These are phyloP conservation scores for Globodera ellingtonae DNA, from an alignment of 1,140 invertebrate species.

Conservation along the genomic window DNA sequence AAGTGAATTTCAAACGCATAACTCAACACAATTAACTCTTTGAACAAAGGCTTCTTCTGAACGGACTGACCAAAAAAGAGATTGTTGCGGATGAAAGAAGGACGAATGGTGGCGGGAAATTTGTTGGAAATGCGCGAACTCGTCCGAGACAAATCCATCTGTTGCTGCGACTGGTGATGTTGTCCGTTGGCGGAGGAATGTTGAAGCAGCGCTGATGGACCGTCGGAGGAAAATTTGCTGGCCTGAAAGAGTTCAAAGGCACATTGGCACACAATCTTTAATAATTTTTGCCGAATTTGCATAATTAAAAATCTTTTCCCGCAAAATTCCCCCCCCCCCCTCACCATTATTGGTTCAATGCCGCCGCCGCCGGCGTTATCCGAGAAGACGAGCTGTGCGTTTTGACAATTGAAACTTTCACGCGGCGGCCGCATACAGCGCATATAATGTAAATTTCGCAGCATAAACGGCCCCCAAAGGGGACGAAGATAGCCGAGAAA, in stretches of 20 bases:
- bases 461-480: conserved; percentile 17
- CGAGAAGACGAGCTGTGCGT: neutral
- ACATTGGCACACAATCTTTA: too few species aligned
- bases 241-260: neutral
- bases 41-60: neutral
- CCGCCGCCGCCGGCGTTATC: neutral
- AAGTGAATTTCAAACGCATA: too few species aligned
- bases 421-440: neutral
- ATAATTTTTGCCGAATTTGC: too few species aligned
- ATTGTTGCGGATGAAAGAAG: conserved; percentile 13
- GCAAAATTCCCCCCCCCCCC: too few species aligned
- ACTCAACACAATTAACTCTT: neutral
- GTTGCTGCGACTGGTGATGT: neutral
- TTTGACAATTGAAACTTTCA: neutral
- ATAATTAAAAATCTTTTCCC: too few species aligned
- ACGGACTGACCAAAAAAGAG: conserved; percentile 2
- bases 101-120: conserved; percentile 13
- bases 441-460: conserved; percentile 25
- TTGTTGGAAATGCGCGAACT: conserved; percentile 26
- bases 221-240: neutral
- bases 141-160: neutral
- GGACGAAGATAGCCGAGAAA: conserved; percentile 15
- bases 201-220: neutral
- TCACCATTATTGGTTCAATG: too few species aligned
- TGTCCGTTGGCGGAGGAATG: neutral